A percentile compares a stretch with the other conserved stretches of the same genome.
These are phyloP conservation scores for Euthynnus affinis DNA, from an alignment of 2,797 vertebrate species.

Conservation along the genomic window DNA sequence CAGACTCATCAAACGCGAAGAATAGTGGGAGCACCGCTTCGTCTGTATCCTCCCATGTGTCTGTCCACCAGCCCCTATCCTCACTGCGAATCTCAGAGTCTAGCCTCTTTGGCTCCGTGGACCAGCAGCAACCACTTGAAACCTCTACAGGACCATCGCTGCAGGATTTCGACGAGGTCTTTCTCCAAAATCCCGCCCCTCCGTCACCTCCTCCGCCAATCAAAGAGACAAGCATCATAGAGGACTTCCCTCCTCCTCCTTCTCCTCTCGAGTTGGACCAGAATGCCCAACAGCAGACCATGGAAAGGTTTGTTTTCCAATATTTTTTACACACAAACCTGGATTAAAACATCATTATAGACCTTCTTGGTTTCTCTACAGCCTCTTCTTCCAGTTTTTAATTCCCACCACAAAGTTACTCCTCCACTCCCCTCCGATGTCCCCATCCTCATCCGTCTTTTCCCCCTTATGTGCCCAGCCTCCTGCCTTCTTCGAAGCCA, in stretches of 20 bases:
- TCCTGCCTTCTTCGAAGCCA: background rate
- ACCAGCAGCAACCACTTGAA: conserved; percentile 22
- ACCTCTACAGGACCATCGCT: background rate
- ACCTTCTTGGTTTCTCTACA: background rate
- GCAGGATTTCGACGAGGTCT: conserved; percentile 89
- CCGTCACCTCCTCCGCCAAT: conserved; percentile 51
- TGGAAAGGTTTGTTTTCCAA: conserved; percentile 50
- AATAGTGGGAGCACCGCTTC: conserved; percentile 14
- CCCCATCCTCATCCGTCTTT: background rate
- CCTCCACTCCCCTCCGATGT: background rate
- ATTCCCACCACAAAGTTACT: background rate
- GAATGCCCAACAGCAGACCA: conserved; percentile 17
- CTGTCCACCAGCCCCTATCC: conserved; percentile 54
- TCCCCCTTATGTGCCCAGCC: background rate
- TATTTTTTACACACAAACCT: background rate
- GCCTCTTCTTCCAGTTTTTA: background rate
- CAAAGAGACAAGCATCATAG: conserved; percentile 66
- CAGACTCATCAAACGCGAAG: conserved; percentile 9
- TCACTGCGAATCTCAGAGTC: conserved; percentile 91
- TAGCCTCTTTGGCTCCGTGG: conserved; percentile 44
- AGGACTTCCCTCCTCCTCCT: conserved; percentile 73
- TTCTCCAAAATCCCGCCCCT: conserved; percentile 69
- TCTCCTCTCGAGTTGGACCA: conserved; percentile 38
- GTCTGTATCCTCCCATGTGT: conserved; percentile 49
- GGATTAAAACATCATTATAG: background rate